A percentile compares a stretch with the other conserved stretches of the same genome.
Evolutionary conservation across 2,113 vertebrate species (phyloP).

Genomic region (Daboia siamensis): DNA sequence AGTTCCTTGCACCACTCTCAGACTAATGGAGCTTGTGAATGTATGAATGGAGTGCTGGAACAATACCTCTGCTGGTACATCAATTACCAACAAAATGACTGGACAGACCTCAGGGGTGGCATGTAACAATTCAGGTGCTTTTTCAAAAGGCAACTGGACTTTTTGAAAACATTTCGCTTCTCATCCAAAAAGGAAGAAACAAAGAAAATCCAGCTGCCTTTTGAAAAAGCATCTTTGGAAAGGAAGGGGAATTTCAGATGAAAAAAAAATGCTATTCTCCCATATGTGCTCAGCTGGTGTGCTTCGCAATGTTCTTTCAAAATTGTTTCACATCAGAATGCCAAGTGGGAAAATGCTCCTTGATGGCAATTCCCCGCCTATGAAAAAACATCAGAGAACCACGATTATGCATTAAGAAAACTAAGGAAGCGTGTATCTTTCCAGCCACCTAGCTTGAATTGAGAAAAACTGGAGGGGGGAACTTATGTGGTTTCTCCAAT

Average conservation of each 20-base stretch:
- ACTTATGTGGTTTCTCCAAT: neutral
- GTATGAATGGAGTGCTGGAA: no score
- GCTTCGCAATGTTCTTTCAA: neutral
- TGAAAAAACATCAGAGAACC: neutral
- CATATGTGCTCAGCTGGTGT: neutral
- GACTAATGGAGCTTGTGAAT: no score
- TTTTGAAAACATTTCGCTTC: no score
- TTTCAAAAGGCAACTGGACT: no score
- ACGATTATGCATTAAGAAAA: neutral
- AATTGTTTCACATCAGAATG: neutral
- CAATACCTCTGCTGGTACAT: no score
- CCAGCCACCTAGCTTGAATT: neutral
- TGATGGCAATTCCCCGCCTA: neutral
- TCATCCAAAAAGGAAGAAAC: no score
- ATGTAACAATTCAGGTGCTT: no score
- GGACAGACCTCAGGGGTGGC: no score
- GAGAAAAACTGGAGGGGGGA: neutral
- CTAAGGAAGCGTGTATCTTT: neutral
- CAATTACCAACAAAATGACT: no score
- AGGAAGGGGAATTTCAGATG: neutral
- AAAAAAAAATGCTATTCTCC: neutral
- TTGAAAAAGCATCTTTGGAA: no score
- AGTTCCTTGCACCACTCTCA: no score
- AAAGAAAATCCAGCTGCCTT: no score
- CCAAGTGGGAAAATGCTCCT: neutral